These are phyloP conservation scores for Tetraodon nigroviridis DNA, from an alignment of 2,113 vertebrate species.

Conservation along the genomic window DNA sequence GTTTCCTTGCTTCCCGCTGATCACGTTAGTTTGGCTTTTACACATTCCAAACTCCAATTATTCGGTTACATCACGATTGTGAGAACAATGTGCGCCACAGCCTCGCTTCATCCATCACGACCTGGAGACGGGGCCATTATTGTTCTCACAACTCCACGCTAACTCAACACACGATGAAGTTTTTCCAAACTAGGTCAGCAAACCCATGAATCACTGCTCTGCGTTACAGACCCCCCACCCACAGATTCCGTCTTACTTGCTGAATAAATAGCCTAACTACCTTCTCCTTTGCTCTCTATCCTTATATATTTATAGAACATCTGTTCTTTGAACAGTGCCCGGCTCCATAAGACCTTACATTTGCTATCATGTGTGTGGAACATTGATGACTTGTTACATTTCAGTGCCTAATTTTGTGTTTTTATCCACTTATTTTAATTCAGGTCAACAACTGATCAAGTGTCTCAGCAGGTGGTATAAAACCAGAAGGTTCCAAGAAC, in stretches of 20 bases:
- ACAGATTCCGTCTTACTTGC: constrained; percentile 40
- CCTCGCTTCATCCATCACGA: constrained; percentile 13
- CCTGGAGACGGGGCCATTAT: constrained; percentile 24
- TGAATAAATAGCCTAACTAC: constrained; percentile 43
- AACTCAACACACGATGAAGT: constrained; percentile 32
- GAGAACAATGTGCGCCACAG: neutral
- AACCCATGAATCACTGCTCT: constrained; percentile 53
- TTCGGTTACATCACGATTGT: neutral
- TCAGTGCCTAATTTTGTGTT: neutral
- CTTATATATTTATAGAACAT: constrained; percentile 37
- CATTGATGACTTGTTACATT: neutral
- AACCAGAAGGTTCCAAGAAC: too few relatives aligned
- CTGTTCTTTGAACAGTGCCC: constrained; percentile 25
- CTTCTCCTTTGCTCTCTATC: constrained; percentile 31
- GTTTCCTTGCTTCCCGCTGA: neutral
- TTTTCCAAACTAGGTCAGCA: constrained; percentile 49
- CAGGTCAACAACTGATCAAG: neutral
- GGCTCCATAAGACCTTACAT: constrained; percentile 15
- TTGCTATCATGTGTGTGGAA: constrained; percentile 1
- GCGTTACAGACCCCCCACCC: constrained; percentile 38
- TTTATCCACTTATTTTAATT: constrained; percentile 2
- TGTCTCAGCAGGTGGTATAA: too few relatives aligned
- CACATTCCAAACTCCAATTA: neutral
- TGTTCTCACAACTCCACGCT: constrained; percentile 23
- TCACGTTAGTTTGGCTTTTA: too few relatives aligned